Evolutionary conservation across 2,888 invertebrate genomes (phyloP), one percentile per base, ranked within the genome.

Genomic region (Apodemia mormo): DNA sequence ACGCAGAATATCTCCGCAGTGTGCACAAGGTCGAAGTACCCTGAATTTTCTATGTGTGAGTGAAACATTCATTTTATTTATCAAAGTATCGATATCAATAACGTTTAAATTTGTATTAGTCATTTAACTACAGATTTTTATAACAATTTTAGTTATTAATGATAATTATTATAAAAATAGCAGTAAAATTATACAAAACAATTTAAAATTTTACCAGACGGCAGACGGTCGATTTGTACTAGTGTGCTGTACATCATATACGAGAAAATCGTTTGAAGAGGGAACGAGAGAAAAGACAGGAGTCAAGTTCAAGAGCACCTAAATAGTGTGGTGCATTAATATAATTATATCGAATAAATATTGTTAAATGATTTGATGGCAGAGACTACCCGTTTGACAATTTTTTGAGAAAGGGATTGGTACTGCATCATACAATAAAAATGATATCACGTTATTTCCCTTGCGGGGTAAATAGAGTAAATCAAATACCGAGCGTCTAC

Each of bases 231-330:
- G 29, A 8, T 33, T 30, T 30, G 61, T 56, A 2, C 14, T 33
- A 61, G 61, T 61, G 61, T 61, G 61, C 49, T 61, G 33, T 61
- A 61, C 5, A 10, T 30, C 5, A 10, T 30, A 12, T 33, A 61
- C 61, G 33, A 33, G 1, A 10, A 33, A 61, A 10, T 12, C 61
- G 61, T 61, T 61, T 30, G 61, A 33, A 12, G 61, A 61, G 30
- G 9, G 30, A 61, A 33, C 61, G 61, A 61, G 61, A 61, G 61
- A 14, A 61, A 30, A 61, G 61, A 33, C 33, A 14, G 4, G 12
- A 61, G 61, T 61, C 61, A 61, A 61, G 61, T 61, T 61, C 61
- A 61, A 12, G 61, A 61, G 12, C 14, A 61, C 6, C 12, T 30
- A 5, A 12, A 12, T 29, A 61, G 61, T 61, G 61, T 30, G 9